A percentile compares a stretch with the other conserved stretches of the same genome.
phyloP scores from a whole-genome alignment of 2,113 vertebrate genomes.

The Petaurus breviceps region DNA sequence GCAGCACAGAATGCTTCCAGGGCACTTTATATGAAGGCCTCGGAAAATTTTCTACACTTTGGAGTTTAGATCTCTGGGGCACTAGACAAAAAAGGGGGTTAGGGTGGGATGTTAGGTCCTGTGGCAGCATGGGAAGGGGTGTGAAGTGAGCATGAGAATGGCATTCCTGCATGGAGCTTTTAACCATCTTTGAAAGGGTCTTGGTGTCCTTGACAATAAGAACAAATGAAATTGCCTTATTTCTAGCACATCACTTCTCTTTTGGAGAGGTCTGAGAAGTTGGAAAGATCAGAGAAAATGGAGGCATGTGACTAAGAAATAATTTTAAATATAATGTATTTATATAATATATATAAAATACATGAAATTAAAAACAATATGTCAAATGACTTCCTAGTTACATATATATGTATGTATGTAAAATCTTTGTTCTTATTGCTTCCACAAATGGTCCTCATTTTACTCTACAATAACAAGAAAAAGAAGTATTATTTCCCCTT shows the following conservation, averaged over 20 bases:
- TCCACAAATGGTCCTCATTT: not conserved
- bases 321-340: not conserved
- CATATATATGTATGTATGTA: too few species aligned
- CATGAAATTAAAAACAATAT: too few species aligned
- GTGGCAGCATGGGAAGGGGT: not conserved
- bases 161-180: not conserved
- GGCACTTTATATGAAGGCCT: too few species aligned
- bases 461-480: not conserved
- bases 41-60: too few species aligned
- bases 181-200: not conserved
- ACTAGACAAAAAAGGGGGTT: fast-evolving
- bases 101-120: not conserved
- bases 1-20: too few species aligned
- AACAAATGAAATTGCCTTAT: not conserved
- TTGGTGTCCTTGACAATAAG: not conserved
- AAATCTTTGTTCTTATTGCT: not conserved
- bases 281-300: not conserved
- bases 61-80: not conserved
- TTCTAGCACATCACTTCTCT: not conserved
- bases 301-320: not conserved
- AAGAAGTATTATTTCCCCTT: not conserved
- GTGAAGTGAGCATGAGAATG: not conserved
- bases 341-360: too few species aligned
- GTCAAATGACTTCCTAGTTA: too few species aligned
- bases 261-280: not conserved